Base-by-base conservation (phyloP, 1,140 invertebrate genomes). In the Drosophila arawakana region DNA sequence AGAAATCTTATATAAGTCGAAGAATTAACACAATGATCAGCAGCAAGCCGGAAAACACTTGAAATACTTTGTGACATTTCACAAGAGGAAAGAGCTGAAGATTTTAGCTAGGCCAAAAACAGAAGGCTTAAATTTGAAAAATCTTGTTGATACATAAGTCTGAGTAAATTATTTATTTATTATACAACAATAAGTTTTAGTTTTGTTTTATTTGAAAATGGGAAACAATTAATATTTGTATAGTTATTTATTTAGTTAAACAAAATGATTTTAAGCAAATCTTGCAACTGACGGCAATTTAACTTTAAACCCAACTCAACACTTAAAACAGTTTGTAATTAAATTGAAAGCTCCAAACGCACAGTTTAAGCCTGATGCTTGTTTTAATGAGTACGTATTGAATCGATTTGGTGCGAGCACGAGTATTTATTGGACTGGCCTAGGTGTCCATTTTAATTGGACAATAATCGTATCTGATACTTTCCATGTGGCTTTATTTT, bases 401-500 rank as follows among this genome's bases (percentile, higher is more conserved):
- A 34, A 54, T 15, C 8, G 30, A 35, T 30, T 2, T 30, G 0
- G 25, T 21, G 2, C 18, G 18, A 21, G 18, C 18, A 21, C 18
- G 0, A 21, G 18, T 37, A 9, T 54, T 2, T 7, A 35, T 13
- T 52, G 47, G 35, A 1, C 18, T n/a, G 43, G 13, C 30, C 44
- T 61, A 37, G 47, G 7, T 35, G 41, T 63, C 25, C n/a, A 30
- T 41, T 41, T 63, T 43, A 54, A 63, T 50, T 34, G 30, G 34
- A 13, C 59, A 37, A 61, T 49, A 34, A 37, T 37, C 34, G 49
- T 39, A 54, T 54, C 50, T 21, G 41, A 62, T 35, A 76, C 78
- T 81, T 75, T 80, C 73, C 47, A 58, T 66, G 57, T 8, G 57
- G 63, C 30, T 68, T 50, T 21, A 21, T 21, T 30, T 30, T 11